Evolutionary conservation across 2,797 vertebrate species (phyloP).

Genomic region (Brachyalestes nurse): DNA sequence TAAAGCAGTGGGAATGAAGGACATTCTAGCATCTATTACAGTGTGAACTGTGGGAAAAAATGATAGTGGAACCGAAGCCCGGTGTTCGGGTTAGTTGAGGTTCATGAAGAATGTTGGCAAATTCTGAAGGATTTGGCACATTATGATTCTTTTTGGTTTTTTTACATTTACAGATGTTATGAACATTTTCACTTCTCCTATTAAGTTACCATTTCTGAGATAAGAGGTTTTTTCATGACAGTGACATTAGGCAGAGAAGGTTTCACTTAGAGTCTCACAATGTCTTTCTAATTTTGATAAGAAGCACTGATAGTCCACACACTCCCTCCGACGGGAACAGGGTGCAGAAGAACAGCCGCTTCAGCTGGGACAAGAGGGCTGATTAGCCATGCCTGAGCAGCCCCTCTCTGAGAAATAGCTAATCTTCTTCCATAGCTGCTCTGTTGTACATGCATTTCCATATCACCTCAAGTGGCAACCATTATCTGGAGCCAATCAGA

Average conservation of each 20-base stretch:
- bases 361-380: conserved; percentile 39
- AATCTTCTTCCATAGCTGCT: conserved; percentile 35
- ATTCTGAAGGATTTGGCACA: background rate
- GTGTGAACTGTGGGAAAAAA: no score
- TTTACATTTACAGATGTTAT: background rate
- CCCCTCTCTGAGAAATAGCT: conserved; percentile 26
- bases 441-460: conserved; percentile 18
- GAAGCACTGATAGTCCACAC: conserved; percentile 14
- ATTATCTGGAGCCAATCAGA: conserved; percentile 56
- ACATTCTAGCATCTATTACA: background rate
- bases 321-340: conserved; percentile 16
- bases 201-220: background rate
- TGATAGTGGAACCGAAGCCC: no score
- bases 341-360: conserved; percentile 10
- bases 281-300: conserved; percentile 10
- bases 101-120: background rate
- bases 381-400: conserved; percentile 38
- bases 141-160: background rate
- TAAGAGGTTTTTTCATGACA: background rate
- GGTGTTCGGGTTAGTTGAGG: background rate
- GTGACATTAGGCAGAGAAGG: background rate
- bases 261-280: background rate
- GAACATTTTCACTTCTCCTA: background rate
- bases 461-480: conserved; percentile 44
- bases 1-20: no score